A percentile compares a stretch with the other conserved stretches of the same genome.
Evolutionary conservation across 2,113 vertebrate genomes (phyloP).

Genomic region (Pelodiscus sinensis): DNA sequence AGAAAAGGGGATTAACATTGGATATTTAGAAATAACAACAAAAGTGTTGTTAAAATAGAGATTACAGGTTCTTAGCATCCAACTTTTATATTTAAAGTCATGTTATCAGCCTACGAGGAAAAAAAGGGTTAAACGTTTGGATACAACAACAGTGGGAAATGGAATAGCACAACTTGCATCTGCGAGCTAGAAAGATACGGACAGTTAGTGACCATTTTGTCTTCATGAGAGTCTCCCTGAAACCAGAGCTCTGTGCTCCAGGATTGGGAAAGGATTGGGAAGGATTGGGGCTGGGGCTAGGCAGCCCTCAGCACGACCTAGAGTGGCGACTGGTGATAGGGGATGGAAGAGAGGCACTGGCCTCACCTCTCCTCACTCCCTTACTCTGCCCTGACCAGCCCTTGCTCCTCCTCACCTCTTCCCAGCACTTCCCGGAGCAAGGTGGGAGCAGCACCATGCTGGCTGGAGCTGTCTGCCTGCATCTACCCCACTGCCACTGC

Average conservation of each 20-base stretch:
- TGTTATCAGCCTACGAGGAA: background rate
- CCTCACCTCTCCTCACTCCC: too few species aligned
- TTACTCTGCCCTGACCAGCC: too few species aligned
- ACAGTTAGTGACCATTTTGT: background rate
- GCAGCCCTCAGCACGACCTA: too few species aligned
- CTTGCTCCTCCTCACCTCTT: too few species aligned
- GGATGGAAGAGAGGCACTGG: too few species aligned
- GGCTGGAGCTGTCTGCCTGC: too few species aligned
- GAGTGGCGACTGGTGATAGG: too few species aligned
- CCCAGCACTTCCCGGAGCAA: too few species aligned
- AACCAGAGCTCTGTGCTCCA: background rate
- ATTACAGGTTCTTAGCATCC: background rate
- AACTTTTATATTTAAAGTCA: background rate
- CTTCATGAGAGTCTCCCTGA: background rate
- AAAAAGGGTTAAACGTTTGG: background rate
- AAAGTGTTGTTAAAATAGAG: background rate
- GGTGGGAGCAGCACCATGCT: too few species aligned
- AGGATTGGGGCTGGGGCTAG: too few species aligned
- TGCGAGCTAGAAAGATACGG: background rate
- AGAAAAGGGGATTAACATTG: background rate
- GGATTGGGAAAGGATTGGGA: too few species aligned
- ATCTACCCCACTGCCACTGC: too few species aligned
- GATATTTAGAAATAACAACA: background rate
- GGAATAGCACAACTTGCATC: background rate
- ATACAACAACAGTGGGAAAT: background rate